Percentiles rank a stretch among this genome's conserved stretches.
These are phyloP conservation scores for Chaunax sp. DNA, from an alignment of 2,797 vertebrate species.

Conservation along the genomic window DNA sequence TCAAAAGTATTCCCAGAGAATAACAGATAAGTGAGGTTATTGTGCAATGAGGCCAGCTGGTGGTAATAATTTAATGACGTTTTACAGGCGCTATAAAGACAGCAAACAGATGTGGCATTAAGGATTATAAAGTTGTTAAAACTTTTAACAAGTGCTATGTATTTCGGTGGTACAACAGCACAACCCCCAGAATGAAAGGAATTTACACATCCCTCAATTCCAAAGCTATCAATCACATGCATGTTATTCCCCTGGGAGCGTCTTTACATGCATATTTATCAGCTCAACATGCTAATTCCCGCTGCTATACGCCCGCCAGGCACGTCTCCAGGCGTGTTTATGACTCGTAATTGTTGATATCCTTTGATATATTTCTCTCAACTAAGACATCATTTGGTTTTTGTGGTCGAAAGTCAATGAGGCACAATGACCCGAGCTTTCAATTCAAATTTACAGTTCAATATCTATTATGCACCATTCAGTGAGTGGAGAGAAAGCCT, in stretches of 20 bases:
- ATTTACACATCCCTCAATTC: constrained; percentile 99
- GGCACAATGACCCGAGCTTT: constrained; percentile 95
- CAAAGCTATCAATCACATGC: constrained; percentile 99
- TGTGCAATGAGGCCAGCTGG: constrained; percentile 87
- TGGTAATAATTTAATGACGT: constrained; percentile 95
- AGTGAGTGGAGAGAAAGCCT: constrained; percentile 63
- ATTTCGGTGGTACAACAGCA: constrained; percentile 93
- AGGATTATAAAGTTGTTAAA: constrained; percentile 99
- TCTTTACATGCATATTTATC: constrained; percentile 99
- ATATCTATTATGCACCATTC: constrained; percentile 82
- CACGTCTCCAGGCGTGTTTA: constrained; percentile 99
- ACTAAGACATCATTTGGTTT: constrained; percentile 99
- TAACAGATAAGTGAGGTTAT: constrained; percentile 88
- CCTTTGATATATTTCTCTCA: constrained; percentile 99
- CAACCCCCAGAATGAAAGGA: constrained; percentile 94
- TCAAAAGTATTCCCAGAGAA: constrained; percentile 86
- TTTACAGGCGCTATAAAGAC: constrained; percentile 92
- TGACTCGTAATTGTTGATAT: constrained; percentile 99
- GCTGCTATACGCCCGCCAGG: constrained; percentile 97
- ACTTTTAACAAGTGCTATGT: constrained; percentile 99
- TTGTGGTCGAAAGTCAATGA: constrained; percentile 98
- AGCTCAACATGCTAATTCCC: constrained; percentile 99
- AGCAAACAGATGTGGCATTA: constrained; percentile 97
- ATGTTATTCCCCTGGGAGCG: constrained; percentile 99
- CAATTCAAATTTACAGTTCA: constrained; percentile 93